Conservation (phyloP, 2,797 vertebrate species). For the Karalla daura region DNA sequence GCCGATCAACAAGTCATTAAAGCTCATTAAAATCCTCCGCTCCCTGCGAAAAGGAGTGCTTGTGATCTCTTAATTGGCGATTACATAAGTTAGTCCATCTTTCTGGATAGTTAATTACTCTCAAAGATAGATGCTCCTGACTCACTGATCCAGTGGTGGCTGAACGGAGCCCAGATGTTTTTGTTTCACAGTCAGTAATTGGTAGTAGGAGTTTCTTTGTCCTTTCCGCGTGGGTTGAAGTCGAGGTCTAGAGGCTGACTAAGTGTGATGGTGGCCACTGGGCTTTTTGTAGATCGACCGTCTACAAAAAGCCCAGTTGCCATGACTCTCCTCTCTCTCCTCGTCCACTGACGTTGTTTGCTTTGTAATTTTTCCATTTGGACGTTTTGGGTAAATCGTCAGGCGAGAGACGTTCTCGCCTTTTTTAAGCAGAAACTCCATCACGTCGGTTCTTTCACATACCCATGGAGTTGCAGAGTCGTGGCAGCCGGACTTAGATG, state of each 20-base stretch:
- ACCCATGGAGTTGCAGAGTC: too few species aligned
- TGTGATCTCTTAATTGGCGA: slow-evolving; percentile 75
- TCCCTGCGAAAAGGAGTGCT: slow-evolving; percentile 62
- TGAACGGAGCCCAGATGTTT: slow-evolving; percentile 58
- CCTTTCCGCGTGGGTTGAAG: slow-evolving; percentile 1
- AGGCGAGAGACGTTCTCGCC: too few species aligned
- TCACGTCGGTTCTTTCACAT: too few species aligned
- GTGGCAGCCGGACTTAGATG: too few species aligned
- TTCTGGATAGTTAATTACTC: slow-evolving; percentile 73
- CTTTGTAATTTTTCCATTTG: too few species aligned
- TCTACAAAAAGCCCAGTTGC: too few species aligned
- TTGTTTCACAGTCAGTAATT: slow-evolving; percentile 61
- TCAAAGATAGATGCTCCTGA: slow-evolving; percentile 56
- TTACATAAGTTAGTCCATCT: slow-evolving; percentile 77
- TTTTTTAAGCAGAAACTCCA: too few species aligned
- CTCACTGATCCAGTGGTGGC: slow-evolving; percentile 55
- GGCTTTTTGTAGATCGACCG: too few species aligned
- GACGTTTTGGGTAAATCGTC: too few species aligned
- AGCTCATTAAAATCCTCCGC: slow-evolving; percentile 64
- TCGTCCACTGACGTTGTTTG: too few species aligned
- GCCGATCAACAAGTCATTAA: slow-evolving; percentile 65
- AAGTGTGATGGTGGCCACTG: too few species aligned
- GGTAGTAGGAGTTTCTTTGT: slow-evolving; percentile 17
- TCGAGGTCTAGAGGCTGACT: slow-evolving; percentile 13
- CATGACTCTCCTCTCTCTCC: too few species aligned